Base-by-base conservation (phyloP, 2,797 vertebrate genomes). In the Picus viridis region DNA sequence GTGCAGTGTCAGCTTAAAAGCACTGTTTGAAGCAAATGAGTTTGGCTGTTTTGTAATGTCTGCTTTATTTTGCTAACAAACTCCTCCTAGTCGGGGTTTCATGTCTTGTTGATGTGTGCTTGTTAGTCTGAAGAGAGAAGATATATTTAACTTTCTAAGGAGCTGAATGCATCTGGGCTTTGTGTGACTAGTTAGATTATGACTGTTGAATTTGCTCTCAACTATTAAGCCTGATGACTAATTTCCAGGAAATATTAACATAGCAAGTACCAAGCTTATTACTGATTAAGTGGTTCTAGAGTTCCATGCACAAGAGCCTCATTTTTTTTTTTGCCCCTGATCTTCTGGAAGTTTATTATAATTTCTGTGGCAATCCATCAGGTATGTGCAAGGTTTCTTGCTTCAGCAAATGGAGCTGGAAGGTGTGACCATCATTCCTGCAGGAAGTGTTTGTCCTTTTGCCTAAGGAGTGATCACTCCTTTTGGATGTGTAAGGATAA, bases 41-140 rank as follows among this genome's bases (percentile, higher is more conserved):
- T 94, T 94, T 86, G 88, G 30, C 91, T 93, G 74, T 72, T 90
- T 94, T 94, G 83, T 91, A 59, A 77, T 27, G 51, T 79, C 69
- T 89, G 76, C 59, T 95, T 88, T 95, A 67, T 93, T 94, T 95
- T 91, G 91, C 79, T 96, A 94, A 88, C 83, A 92, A 92, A 86
- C 58, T 89, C 84, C 57, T 92, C 76, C 92, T 49, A 74, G 75
- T 77, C 58, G 58, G 80, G 63, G 41, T 76, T 95, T 91, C 53
- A 10, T 62, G 70, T 94, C 85, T 68, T 89, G 17, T 59, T 85
- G 63, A 26, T 86, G 24, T 1, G 13, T 88, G 58, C 71, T 79
- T 89, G 92, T 82, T 79, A 68, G 79, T 68, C 57, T 84, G 54
- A 80, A 86, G 83, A 83, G 82, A 81, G 57, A 76, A 91, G 68